A percentile compares a stretch with the other conserved stretches of the same genome.
Evolutionary conservation across 2,113 vertebrate genomes (phyloP).

Genomic region (Noturus placidus): DNA sequence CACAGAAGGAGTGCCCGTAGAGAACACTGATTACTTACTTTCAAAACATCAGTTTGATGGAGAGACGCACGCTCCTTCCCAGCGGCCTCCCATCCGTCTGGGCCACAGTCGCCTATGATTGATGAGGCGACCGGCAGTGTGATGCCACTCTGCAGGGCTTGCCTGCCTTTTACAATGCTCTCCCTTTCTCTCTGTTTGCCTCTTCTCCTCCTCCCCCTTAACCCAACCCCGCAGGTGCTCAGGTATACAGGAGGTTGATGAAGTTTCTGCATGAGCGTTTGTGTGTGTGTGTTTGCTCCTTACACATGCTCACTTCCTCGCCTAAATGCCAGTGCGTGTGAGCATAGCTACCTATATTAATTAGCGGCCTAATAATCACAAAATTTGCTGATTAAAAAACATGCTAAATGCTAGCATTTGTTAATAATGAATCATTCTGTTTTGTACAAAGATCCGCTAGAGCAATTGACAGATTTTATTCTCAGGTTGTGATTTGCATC

Average conservation of each 20-base stretch:
- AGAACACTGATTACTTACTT: conserved; percentile 67
- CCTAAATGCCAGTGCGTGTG: conserved; percentile 14
- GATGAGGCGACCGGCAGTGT: conserved; percentile 52
- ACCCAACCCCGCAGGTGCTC: conserved; percentile 7
- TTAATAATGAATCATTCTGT: conserved; percentile 47
- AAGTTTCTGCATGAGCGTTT: conserved; percentile 48
- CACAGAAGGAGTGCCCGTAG: conserved; percentile 57
- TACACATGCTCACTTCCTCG: not conserved
- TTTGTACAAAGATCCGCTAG: conserved; percentile 32
- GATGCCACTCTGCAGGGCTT: conserved; percentile 32
- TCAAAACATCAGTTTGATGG: conserved; percentile 65
- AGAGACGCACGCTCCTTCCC: conserved; percentile 56
- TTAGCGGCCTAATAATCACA: conserved; percentile 48
- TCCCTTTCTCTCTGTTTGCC: conserved; percentile 17
- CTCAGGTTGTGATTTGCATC: conserved; percentile 41
- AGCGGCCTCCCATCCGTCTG: conserved; percentile 60
- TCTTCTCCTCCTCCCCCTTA: not conserved
- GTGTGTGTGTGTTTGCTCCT: conserved; percentile 19
- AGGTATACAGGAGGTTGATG: conserved; percentile 52
- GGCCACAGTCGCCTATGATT: conserved; percentile 47
- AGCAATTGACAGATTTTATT: conserved; percentile 48
- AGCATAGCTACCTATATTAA: conserved; percentile 46
- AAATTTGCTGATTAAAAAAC: conserved; percentile 49
- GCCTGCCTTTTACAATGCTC: conserved; percentile 25
- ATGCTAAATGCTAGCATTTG: conserved; percentile 48